Evolutionary conservation across 1,140 invertebrate species (phyloP).

Genomic region (Monochamus saltuarius): DNA sequence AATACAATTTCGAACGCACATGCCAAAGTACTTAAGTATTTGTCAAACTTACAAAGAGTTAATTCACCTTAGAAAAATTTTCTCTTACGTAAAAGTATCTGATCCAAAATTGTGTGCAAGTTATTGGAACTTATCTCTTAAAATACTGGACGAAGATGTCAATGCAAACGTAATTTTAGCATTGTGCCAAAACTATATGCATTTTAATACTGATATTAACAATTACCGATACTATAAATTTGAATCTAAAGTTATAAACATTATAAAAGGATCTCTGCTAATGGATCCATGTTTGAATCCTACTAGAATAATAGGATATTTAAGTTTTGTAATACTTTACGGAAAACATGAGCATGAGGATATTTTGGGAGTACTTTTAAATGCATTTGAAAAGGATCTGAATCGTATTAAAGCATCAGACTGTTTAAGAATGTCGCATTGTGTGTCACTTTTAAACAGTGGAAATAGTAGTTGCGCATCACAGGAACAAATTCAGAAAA

Average conservation of each 20-base stretch:
- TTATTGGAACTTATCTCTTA: constrained; percentile 51
- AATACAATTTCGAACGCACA: constrained; percentile 41
- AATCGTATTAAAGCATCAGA: constrained; percentile 48
- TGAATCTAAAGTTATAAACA: constrained; percentile 51
- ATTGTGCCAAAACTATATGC: constrained; percentile 55
- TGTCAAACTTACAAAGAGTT: constrained; percentile 32
- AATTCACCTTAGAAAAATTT: constrained; percentile 47
- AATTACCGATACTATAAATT: constrained; percentile 53
- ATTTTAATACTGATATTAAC: constrained; percentile 56
- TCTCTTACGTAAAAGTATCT: constrained; percentile 53
- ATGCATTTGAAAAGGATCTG: constrained; percentile 46
- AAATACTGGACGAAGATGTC: constrained; percentile 38
- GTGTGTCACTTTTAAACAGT: constrained; percentile 5
- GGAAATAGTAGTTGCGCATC: neutral
- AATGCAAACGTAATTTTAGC: constrained; percentile 44
- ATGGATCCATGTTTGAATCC: constrained; percentile 48
- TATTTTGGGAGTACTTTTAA: constrained; percentile 41
- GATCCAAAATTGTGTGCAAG: constrained; percentile 49
- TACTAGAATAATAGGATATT: constrained; percentile 48
- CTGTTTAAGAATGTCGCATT: constrained; percentile 46
- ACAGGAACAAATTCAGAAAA: constrained; percentile 4
- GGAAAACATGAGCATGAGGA: constrained; percentile 43
- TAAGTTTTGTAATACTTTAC: constrained; percentile 56
- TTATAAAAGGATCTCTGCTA: constrained; percentile 50
- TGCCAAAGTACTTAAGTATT: constrained; percentile 43